Evolutionary conservation across 2,888 invertebrate genomes (phyloP), one percentile per base, ranked within the genome.

Genomic region (Hypomecis punctinalis): DNA sequence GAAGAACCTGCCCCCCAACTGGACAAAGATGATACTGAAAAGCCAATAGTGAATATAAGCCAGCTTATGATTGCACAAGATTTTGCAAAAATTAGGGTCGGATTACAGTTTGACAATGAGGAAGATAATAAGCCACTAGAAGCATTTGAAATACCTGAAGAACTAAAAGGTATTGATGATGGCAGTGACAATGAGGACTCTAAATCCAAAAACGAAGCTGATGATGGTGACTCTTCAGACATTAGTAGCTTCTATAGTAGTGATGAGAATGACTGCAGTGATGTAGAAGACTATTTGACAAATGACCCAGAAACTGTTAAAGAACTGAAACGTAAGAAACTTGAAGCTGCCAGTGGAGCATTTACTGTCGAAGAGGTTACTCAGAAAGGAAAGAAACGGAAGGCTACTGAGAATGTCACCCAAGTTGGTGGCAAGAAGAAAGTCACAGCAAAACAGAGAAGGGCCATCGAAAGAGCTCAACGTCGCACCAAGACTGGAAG

Each of bases 401-500:
- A 88, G 69, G 72, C 70, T 47, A 72, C 66, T 52, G 61, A 63
- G 53, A 73, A 75, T 23, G 76, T 63, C 66, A 78, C 68, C 61
- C 66, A 61, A 13, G 72, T 75, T 48, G 80, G 80, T 43, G 78
- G 72, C 5, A 94, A 94, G 75, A 94, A 94, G 74, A 95, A 94
- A 75, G 77, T 96, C 56, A 97, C 96, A 1, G 96, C 97, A 49
- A 97, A 96, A 86, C 95, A 97, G 79, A 94, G 95, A 72, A 94
- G 98, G 72, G 96, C 96, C 0, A 73, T 95, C 3, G 97, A 97
- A 68, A 94, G 97, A 73, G 94, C 95, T 9, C 94, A 94, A 71
- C 97, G 96, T 74, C 94, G 97, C 9, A 97, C 96, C 82, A 97
- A 97, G 82, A 95, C 97, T 66, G 98, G 98, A 74, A 97, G 96